Base-by-base conservation (phyloP, 2,797 vertebrate genomes). In the Buphagus erythrorhynchus region DNA sequence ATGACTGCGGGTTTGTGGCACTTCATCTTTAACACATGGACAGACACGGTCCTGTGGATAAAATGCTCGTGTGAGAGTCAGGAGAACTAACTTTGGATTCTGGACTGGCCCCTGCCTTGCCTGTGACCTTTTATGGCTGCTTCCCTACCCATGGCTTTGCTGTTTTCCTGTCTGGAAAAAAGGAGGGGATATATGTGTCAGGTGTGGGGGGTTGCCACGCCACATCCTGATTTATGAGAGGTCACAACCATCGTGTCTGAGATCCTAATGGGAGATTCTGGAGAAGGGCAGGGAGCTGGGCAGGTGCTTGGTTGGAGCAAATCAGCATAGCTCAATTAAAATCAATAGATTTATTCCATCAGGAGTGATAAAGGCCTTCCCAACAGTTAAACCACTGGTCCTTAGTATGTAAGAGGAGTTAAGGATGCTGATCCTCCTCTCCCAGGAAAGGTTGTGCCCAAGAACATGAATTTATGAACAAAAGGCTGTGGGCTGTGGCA, bases 271-370 rank as follows among this genome's bases (percentile, higher is more conserved):
- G 80, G 76, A 65, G 42, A 58, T 58, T 45, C 62, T 46, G 83
- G 57, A 87, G 55, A 86, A 61, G 61, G 54, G 75, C 71, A 67
- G 86, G 40, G 48, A 85, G 35, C 4, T 2, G 1, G 88, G 57
- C 81, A 94, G 84, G 89, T 96, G 73, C 73, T 95, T 73, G 67
- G 19, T 45, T 66, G 33, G 62, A 81, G 62, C 58, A 95, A 95
- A 94, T 95, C 87, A 94, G 26, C 29, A 43, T 12, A 65, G 55
- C 67, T 86, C 82, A 88, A 67, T 91, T 88, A 90, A 91, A 95
- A 76, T 88, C 78, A 78, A 86, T 95, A 86, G 51, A 36, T 90
- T 85, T 88, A 36, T 75, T 72, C 92, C 73, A 78, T 85, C 89
- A 95, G 87, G 81, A 88, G 81, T 13, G 75, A 69, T 84, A 55